These are phyloP conservation scores for Semaprochilodus insignis DNA, from an alignment of 2,797 vertebrate genomes.

Conservation along the genomic window DNA sequence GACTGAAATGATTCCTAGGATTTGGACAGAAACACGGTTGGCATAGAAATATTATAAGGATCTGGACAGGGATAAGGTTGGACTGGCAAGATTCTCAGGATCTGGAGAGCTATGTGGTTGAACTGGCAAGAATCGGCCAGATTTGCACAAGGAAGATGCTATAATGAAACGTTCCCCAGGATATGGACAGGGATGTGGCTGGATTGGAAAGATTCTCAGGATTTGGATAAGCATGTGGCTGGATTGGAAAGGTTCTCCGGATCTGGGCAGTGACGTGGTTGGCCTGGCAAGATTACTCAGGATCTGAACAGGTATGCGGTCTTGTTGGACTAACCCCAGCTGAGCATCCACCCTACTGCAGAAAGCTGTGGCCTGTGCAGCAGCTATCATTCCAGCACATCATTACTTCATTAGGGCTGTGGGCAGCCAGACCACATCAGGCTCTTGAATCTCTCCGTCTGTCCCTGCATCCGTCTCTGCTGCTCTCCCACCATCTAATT, in stretches of 20 bases:
- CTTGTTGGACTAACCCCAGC: conserved; percentile 24
- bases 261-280: background rate
- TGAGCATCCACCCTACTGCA: background rate
- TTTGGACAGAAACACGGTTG: background rate
- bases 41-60: background rate
- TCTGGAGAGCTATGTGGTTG: background rate
- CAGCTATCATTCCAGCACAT: conserved; percentile 62
- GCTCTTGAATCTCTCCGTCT: conserved; percentile 49
- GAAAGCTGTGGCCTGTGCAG: conserved; percentile 16
- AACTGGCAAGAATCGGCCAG: background rate
- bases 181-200: background rate
- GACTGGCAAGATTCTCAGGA: background rate
- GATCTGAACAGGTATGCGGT: background rate
- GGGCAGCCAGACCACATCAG: conserved; percentile 52
- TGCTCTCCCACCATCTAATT: conserved; percentile 56
- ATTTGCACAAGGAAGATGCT: background rate
- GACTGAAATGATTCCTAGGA: background rate
- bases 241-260: background rate
- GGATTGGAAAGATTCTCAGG: background rate
- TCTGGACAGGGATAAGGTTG: background rate
- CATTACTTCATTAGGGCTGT: conserved; percentile 60
- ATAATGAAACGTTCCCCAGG: background rate
- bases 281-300: background rate
- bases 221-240: background rate
- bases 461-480: conserved; percentile 52